Percentiles rank a stretch among this genome's conserved stretches.
Evolutionary conservation across 2,888 invertebrate genomes (phyloP).

Genomic region (Aproaerema taeniolella): DNA sequence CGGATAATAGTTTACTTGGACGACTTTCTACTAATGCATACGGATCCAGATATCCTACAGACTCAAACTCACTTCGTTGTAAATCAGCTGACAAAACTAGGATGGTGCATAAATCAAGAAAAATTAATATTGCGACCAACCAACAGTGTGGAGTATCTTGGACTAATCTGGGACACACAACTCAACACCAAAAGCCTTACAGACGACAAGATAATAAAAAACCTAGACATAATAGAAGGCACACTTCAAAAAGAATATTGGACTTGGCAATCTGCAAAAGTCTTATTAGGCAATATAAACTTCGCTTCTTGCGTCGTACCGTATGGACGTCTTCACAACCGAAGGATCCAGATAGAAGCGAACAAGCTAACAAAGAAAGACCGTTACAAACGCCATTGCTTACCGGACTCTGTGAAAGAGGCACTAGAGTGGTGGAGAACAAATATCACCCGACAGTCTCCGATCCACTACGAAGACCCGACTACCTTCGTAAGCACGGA

Average conservation of each 20-base stretch:
- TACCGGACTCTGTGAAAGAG: slow-evolving; percentile 4
- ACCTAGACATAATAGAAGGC: slow-evolving; percentile 1
- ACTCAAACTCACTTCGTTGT: too few species aligned
- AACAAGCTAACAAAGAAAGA: slow-evolving; percentile 13
- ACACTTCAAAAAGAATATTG: neutral
- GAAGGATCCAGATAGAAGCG: slow-evolving; percentile 16
- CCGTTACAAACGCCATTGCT: slow-evolving; percentile 1
- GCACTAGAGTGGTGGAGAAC: too few species aligned
- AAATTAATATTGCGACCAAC: slow-evolving; percentile 16
- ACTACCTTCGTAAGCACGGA: too few species aligned
- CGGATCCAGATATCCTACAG: too few species aligned
- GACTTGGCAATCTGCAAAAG: slow-evolving; percentile 11
- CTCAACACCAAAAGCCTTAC: slow-evolving; percentile 15
- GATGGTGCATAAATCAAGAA: slow-evolving; percentile 19
- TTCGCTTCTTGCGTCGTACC: slow-evolving; percentile 16
- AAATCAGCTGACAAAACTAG: too few species aligned
- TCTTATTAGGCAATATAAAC: slow-evolving; percentile 15
- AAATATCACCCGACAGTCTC: too few species aligned
- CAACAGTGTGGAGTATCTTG: slow-evolving; percentile 16
- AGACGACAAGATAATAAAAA: slow-evolving; percentile 4
- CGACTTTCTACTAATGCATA: too few species aligned
- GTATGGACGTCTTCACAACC: slow-evolving; percentile 15
- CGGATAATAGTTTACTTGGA: too few species aligned
- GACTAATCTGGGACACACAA: slow-evolving; percentile 18
- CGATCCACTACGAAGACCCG: too few species aligned